Evolutionary conservation across 1,140 invertebrate species (phyloP), one percentile per base, ranked within the genome.

Genomic region (Aphis craccivora): DNA sequence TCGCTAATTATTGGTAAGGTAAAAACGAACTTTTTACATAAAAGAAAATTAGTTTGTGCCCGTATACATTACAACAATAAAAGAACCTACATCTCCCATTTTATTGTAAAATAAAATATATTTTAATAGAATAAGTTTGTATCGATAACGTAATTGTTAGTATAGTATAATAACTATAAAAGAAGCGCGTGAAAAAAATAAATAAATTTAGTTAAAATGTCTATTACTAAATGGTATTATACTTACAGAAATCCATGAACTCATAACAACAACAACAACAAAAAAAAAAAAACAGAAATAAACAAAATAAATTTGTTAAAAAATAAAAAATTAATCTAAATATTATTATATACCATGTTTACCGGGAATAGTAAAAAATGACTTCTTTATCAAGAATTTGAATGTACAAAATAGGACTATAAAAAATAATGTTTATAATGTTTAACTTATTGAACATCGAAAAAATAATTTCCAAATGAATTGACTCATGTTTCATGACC

Each of bases 11-110:
- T 84, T 25, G 40, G 7, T 25, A 40, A 11, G 40, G 40, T 43
- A 84, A 84, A 84, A 84, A 84, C 83, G 23, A 84, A 84, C 83
- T 84, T 84, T 84, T 40, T 40, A 84, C 83, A 43, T 84, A 84
- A 84, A 40, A 84, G 83, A 43, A 84, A 84, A 84, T 84, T 84
- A 43, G 40, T 1, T n/a, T 20, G 30, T 67, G 30, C 2, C 55
- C 30, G 60, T n/a, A n/a, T 60, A 67, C 60, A 67, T 84, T 43
- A 43, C 37, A 25, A 84, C 83, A 84, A 11, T 84, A 84, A 84
- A 11, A 40, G 83, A 43, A 43, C 23, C 83, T 84, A 83, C 2
- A 37, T 23, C 37, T 37, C 23, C 81, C 20, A 7, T 81, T 37
- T 22, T 35, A 81, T 37, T 81, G 22, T 37, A 81, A 35, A 81